Base-by-base conservation (phyloP, 1,140 invertebrate species). In the Tetramorium parvispinum region DNA sequence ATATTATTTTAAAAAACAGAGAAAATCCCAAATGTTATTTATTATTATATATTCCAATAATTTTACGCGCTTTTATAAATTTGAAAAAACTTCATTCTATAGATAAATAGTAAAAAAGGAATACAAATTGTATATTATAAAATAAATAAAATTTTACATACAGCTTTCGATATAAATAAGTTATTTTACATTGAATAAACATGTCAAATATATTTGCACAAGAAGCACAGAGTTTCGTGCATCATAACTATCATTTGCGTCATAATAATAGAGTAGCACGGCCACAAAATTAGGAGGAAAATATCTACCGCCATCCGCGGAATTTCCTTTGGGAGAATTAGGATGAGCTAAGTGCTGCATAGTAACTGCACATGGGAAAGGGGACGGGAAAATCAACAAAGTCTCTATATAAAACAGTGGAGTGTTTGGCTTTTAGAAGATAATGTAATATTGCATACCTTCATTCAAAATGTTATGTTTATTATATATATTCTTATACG, bases 271-370 rank as follows among this genome's bases (percentile, higher is more conserved):
- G 51, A 85, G 61, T 49, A n/a, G 21, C 59, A 11, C n/a, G 3
- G 59, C 40, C 59, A 18, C 61, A 73, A 87, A 89, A 91, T 91
- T 91, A 87, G 70, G 76, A 83, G 63, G 78, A 87, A 91, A 91
- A 87, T 91, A 87, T 91, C 68, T 27, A 49, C 51, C 21, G 70
- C 40, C 43, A 61, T 88, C 57, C 75, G 24, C 24, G 71, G 71
- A 89, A 91, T 88, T 90, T 88, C 55, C 87, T 91, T 90, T 75
- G 70, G 71, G 76, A 65, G 82, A 85, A 53, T 88, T 85, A 57
- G 66, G 53, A 87, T 79, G 68, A 73, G 66, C 40, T 21, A 68
- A 70, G 79, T 76, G 63, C 37, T 53, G 27, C 32, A 86, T 53
- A 53, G 51, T 61, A 53, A 11, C 57, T 43, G 63, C 16, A 27